Evolutionary conservation across 2,113 vertebrate genomes (phyloP).

Genomic region (Deroptyus accipitrinus): DNA sequence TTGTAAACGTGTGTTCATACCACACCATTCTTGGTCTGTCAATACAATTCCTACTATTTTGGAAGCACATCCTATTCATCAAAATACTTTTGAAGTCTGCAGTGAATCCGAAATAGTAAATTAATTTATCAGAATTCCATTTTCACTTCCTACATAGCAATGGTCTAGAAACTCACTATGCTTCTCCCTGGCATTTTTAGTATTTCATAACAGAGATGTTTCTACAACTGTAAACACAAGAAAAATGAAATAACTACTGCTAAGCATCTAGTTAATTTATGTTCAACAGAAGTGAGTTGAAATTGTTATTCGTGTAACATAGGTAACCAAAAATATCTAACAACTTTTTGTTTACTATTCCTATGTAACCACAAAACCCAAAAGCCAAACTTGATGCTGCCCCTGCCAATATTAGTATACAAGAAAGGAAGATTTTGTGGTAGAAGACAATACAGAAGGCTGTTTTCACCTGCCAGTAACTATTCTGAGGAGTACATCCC

Average conservation of each 20-base stretch:
- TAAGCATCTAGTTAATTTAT: background rate
- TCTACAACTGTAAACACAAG: background rate
- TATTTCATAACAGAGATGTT: background rate
- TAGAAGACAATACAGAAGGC: background rate
- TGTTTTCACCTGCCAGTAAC: background rate
- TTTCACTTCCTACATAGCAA: background rate
- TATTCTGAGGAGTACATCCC: background rate
- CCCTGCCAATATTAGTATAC: background rate
- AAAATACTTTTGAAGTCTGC: background rate
- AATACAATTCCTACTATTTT: background rate
- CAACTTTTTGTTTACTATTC: background rate
- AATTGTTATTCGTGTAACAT: background rate
- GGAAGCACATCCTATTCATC: background rate
- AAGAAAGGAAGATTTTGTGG: background rate
- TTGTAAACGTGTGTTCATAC: background rate
- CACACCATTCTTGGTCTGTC: background rate
- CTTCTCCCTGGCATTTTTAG: background rate
- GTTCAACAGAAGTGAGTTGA: background rate
- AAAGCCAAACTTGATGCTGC: background rate
- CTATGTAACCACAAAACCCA: background rate
- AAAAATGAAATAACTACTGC: background rate
- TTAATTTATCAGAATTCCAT: background rate
- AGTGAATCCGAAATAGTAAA: background rate
- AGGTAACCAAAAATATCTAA: background rate
- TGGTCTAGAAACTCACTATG: background rate